Conservation (phyloP, 2,888 invertebrate species). For the Dryobotodes eremita region DNA sequence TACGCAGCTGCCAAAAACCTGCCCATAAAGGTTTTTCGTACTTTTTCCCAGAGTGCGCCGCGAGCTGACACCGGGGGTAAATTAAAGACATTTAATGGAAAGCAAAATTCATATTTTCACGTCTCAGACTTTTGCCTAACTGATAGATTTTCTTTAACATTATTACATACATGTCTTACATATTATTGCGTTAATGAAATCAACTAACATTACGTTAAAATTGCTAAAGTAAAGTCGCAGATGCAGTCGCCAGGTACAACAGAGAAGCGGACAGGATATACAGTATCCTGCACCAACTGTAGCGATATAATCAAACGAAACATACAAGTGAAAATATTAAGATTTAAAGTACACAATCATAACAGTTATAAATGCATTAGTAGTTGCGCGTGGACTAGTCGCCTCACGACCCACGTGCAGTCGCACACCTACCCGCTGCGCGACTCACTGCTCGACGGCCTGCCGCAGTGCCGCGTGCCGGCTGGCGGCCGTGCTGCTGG, state of each 20-base stretch:
- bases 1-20: no score
- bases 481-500: not conserved
- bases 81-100: constrained; percentile 73
- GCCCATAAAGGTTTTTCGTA: not conserved
- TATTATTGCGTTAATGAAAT: constrained; percentile 74
- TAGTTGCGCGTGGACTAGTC: constrained; percentile 60
- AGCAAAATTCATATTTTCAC: constrained; percentile 87
- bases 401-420: not conserved
- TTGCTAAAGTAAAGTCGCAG: constrained; percentile 56
- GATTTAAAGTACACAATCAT: constrained; percentile 51
- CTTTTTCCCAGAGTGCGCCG: not conserved
- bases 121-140: constrained; percentile 88
- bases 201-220: constrained; percentile 70
- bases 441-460: not conserved
- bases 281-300: constrained; percentile 19
- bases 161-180: constrained; percentile 74
- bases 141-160: constrained; percentile 82
- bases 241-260: constrained; percentile 35
- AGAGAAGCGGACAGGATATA: constrained; percentile 45
- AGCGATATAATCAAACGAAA: constrained; percentile 38
- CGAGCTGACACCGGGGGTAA: constrained; percentile 20
- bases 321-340: constrained; percentile 59
- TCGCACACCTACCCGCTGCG: not conserved
- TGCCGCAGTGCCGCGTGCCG: not conserved
- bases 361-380: constrained; percentile 65